Evolutionary conservation across 2,113 vertebrate species (phyloP).

Genomic region (Bufo gargarizans): DNA sequence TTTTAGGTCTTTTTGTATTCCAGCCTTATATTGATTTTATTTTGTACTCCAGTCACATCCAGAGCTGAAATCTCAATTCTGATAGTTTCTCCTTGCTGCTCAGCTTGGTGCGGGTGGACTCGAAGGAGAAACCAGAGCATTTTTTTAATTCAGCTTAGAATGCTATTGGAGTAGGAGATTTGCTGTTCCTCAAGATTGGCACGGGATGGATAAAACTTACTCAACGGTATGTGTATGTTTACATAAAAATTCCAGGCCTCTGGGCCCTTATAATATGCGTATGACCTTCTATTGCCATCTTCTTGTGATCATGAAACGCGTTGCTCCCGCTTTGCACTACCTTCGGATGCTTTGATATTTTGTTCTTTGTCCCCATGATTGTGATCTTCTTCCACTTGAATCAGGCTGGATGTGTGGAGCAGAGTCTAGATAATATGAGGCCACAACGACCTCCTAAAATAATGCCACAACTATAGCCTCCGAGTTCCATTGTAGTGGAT

Average conservation of each 20-base stretch:
- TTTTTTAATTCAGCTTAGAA: too few relatives aligned
- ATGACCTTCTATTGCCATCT: not conserved
- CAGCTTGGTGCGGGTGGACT: too few relatives aligned
- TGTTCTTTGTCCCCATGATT: not conserved
- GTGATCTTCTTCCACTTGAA: not conserved
- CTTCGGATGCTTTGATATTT: conserved; percentile 26
- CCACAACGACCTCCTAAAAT: not conserved
- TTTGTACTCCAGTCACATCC: not conserved
- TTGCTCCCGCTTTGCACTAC: not conserved
- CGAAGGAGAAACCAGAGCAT: too few relatives aligned
- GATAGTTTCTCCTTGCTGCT: not conserved
- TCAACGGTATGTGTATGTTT: not conserved
- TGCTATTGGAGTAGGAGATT: too few relatives aligned
- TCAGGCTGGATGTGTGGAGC: not conserved
- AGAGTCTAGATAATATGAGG: not conserved
- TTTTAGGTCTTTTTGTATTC: too few relatives aligned
- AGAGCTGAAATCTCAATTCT: not conserved
- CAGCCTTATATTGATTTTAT: too few relatives aligned
- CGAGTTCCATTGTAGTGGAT: not conserved
- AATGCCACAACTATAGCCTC: not conserved
- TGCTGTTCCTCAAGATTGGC: too few relatives aligned
- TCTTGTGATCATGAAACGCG: conserved; percentile 4
- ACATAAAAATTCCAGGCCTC: not conserved
- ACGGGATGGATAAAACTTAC: too few relatives aligned
- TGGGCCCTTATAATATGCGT: not conserved